Base-by-base conservation (phyloP, 2,113 vertebrate genomes). In the Hippocampus comes region DNA sequence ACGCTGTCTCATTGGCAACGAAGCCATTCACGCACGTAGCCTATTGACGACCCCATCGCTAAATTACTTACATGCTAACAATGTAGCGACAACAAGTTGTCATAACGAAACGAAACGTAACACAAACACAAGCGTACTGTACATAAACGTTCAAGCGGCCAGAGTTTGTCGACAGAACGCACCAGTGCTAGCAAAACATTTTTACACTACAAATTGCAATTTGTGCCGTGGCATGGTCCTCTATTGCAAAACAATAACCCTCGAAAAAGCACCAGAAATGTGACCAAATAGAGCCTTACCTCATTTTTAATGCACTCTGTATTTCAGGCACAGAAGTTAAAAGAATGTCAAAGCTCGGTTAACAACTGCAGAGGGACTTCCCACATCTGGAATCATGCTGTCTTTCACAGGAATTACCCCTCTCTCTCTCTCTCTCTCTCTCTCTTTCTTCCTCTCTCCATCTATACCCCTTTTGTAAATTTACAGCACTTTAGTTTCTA, bases 351-450 rank as follows among this genome's bases (percentile, higher is more conserved):
- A 15, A 23, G 30, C 17, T 63, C 9, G 57, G 71, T 73, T 63
- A 25, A 70, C 78, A 81, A 78, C 74, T 70, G 74, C 23, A 74
- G 68, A 82, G 64, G 63, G 55, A 23, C 72, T 71, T 76, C 76
- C 78, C 75, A 38, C 70, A 77, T 75, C 77, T 51, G 63, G 80
- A 87, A 74, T 68, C 57, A 84, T 88, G 80, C 80, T 74, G 83
- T 81, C 84, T 30, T 38, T 38, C 34, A 38, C 34, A 6, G 34
- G 34, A 38, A 38, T 38, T 38, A 34, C 34, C 73, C 27, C 49
- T 46, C 46, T 34, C 67, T 30, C 68, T 59, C 21, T 55, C 6
- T n/a, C 51, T 55, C 6, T n/a, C 8, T n/a, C 1, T 9, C 20
- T 34, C 25, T 60, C 5, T 55, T 8, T 55, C 6, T n/a, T 21